Percentiles rank a stretch among this genome's conserved stretches.
These are phyloP conservation scores for Eretmocerus hayati DNA, from an alignment of 2,888 invertebrate species.

Conservation along the genomic window DNA sequence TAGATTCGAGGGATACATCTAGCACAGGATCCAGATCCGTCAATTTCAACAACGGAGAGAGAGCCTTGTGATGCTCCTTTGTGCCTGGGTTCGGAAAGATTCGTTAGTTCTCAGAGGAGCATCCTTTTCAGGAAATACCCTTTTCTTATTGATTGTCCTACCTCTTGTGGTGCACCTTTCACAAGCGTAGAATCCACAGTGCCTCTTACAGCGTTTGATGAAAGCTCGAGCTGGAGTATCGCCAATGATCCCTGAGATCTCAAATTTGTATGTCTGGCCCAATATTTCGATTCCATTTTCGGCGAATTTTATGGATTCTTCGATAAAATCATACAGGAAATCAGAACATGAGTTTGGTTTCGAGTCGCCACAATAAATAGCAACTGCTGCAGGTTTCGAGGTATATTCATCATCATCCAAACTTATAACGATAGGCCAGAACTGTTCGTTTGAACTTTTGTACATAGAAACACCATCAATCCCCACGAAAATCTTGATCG, in stretches of 20 bases:
- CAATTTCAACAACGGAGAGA: constrained; percentile 19
- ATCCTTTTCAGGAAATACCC: constrained; percentile 18
- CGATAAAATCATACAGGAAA: constrained; percentile 21
- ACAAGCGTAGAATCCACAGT: constrained; percentile 24
- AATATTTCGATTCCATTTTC: constrained; percentile 17
- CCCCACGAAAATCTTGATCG: constrained; percentile 14
- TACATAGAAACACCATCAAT: constrained; percentile 18
- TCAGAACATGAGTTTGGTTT: constrained; percentile 17
- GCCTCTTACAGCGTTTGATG: constrained; percentile 21
- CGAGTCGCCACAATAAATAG: constrained; percentile 12
- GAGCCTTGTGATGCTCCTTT: constrained; percentile 19
- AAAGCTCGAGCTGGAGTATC: constrained; percentile 23
- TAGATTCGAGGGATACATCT: constrained; percentile 21
- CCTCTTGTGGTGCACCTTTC: constrained; percentile 22
- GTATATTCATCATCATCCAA: constrained; percentile 13
- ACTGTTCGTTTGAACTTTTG: constrained; percentile 13
- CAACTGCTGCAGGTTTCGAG: constrained; percentile 1
- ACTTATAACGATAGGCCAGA: constrained; percentile 20
- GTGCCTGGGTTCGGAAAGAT: constrained; percentile 20
- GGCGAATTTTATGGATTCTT: constrained; percentile 17
- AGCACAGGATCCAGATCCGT: constrained; percentile 21
- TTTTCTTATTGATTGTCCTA: constrained; percentile 12
- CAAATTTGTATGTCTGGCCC: constrained; percentile 14
- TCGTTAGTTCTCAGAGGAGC: constrained; percentile 16
- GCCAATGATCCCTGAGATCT: constrained; percentile 19